Evolutionary conservation across 92 coral and sea anemone species (phyloP).

Genomic region (Plumapathes pennacea): DNA sequence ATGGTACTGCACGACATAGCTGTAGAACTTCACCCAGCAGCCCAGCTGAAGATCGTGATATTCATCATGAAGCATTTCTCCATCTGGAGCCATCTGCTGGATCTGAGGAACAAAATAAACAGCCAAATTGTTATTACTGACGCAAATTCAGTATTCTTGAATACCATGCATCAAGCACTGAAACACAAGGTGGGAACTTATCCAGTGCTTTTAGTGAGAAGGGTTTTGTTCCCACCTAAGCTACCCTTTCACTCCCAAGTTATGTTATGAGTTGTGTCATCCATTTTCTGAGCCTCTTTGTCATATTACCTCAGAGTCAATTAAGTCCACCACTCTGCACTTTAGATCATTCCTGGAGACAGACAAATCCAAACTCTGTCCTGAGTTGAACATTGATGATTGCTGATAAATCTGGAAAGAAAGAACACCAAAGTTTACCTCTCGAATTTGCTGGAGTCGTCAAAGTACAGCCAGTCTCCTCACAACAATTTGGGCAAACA

Average conservation of each 20-base stretch:
- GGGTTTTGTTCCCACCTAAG: too few species aligned
- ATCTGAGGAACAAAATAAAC: constrained; percentile 42
- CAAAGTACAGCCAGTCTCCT: too few species aligned
- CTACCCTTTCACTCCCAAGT: too few species aligned
- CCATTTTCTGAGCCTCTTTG: too few species aligned
- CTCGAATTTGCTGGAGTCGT: too few species aligned
- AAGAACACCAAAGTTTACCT: too few species aligned
- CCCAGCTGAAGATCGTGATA: constrained; percentile 86
- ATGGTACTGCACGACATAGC: constrained; percentile 93
- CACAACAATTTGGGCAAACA: too few species aligned
- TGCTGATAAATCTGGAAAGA: constrained; percentile 61
- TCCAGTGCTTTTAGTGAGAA: too few species aligned
- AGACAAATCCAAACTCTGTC: constrained; percentile 9
- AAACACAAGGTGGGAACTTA: background rate
- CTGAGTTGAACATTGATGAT: constrained; percentile 25
- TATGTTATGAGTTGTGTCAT: too few species aligned
- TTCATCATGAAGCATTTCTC: constrained; percentile 82
- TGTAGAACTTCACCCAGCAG: constrained; percentile 92
- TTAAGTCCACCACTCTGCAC: constrained; percentile 71
- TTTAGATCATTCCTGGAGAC: constrained; percentile 65
- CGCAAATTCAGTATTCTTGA: background rate
- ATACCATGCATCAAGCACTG: background rate
- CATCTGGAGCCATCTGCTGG: constrained; percentile 85
- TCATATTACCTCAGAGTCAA: constrained; percentile 94
- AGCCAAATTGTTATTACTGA: too few species aligned